Evolutionary conservation across 2,888 invertebrate genomes (phyloP), one percentile per base, ranked within the genome.

Genomic region (Phrixothrix hirtus): DNA sequence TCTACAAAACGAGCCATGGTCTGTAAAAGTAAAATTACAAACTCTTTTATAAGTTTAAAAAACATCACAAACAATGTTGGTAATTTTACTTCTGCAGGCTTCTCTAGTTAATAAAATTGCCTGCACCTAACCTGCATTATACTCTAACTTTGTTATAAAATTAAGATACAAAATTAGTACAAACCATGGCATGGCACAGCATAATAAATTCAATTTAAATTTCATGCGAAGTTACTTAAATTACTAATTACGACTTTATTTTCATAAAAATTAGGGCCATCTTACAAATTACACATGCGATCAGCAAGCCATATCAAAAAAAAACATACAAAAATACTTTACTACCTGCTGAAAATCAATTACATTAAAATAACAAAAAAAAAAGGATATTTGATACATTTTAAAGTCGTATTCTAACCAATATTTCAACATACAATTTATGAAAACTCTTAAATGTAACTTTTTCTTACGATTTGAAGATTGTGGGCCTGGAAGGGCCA

Each of bases 401-500:
- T n/a, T 17, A 37, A 37, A 47, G 2, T 32, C 31, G 12, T 25
- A 55, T 44, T 31, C 36, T 48, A 51, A 41, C 38, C 29, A 21
- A 27, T n/a, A 31, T 13, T 17, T 50, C 36, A 36, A 36, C 29
- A 35, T 42, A 39, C 25, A 16, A n/a, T n/a, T n/a, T n/a, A n/a
- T n/a, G n/a, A n/a, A n/a, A n/a, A n/a, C n/a, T n/a, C n/a, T n/a
- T 5, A 53, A 44, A 30, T 41, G 42, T 48, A 41, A 42, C 21
- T 21, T 31, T 27, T 42, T 72, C 87, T 85, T 83, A 88, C 87
- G 88, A 78, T 85, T 86, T 68, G 86, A 79, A 70, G 80, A 80
- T 65, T 86, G 85, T 31, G 86, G 83, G 66, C 82, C 83, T 60
- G 88, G 83, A 76, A 88, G 84, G 64, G 87, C 83, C 75, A 88